Conservation (phyloP, 2,113 vertebrate genomes). For the rat (Rattus norvegicus) region GRCr8 NC_086034.1:44091501-44092000, state of each 20-base stretch:
- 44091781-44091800: neutral
- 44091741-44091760: neutral
- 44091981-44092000: too few relatives aligned
- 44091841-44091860: conserved; percentile 4
- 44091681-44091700: neutral
- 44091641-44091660: neutral
- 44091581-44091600: neutral
- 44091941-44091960: too few relatives aligned
- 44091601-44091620: neutral
- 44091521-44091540: too few relatives aligned
- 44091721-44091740: neutral
- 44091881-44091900: neutral
- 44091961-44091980: too few relatives aligned
- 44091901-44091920: too few relatives aligned
- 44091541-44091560: too few relatives aligned
- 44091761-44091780: neutral
- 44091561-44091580: too few relatives aligned
- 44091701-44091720: neutral
- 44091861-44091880: neutral
- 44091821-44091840: neutral
- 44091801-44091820: neutral
- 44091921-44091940: too few relatives aligned
- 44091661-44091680: neutral
- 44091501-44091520: too few relatives aligned
- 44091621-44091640: neutral